Evolutionary conservation across 1,140 invertebrate species (phyloP).

Genomic region (Acromyrmex heyeri): DNA sequence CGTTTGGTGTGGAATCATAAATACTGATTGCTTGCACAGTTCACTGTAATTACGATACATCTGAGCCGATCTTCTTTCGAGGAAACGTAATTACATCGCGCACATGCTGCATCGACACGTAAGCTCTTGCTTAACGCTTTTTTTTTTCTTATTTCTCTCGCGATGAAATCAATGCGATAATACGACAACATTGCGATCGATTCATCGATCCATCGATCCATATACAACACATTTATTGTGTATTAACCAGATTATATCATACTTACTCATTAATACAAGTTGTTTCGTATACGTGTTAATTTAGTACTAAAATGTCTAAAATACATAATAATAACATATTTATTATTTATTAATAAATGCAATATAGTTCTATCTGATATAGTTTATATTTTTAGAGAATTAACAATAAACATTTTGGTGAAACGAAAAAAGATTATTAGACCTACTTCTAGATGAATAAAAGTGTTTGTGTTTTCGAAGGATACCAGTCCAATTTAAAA

Average conservation of each 20-base stretch:
- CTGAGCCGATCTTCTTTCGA: conserved; percentile 22
- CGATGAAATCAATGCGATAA: conserved; percentile 32
- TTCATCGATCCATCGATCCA: neutral
- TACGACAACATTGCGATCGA: neutral
- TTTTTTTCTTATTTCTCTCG: neutral
- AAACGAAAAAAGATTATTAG: neutral
- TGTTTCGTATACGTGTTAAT: neutral
- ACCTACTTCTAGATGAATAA: neutral
- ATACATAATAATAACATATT: neutral
- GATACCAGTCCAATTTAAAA: neutral
- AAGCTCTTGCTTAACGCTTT: conserved; percentile 17
- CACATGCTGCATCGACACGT: conserved; percentile 20
- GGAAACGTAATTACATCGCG: conserved; percentile 29
- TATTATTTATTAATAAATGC: neutral
- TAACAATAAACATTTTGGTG: neutral
- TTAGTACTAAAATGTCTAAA: neutral
- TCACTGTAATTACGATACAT: conserved; percentile 40
- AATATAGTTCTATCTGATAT: neutral
- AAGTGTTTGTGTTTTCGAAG: neutral
- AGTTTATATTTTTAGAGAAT: neutral
- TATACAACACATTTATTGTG: neutral
- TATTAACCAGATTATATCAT: neutral
- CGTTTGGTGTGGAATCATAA: conserved; percentile 41
- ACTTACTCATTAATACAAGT: neutral
- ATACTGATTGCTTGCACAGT: conserved; percentile 23